Base-by-base conservation (phyloP, 2,888 invertebrate genomes). In the Andrena dorsata region DNA sequence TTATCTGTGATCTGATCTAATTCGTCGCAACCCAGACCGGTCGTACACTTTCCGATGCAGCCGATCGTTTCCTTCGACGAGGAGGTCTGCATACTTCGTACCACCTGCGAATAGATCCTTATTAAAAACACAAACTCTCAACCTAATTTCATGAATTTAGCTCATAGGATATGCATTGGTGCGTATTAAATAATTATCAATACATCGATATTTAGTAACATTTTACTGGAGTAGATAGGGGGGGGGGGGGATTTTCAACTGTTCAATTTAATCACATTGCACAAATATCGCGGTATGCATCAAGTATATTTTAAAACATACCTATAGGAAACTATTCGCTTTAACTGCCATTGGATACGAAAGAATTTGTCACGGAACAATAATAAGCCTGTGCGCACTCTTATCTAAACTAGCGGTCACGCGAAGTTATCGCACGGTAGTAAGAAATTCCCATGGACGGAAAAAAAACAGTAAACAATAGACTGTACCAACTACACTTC, bases 1-100 rank as follows among this genome's bases (percentile, higher is more conserved):
- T 89, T 89, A 58, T 92, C 91, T 58, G 93, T 93, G 13, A 92
- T 88, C 23, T 71, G 75, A 70, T 92, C 90, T 32, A 92, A 78
- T 49, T 92, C 91, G 20, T 88, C 83, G n/a, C 2, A 13, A 13
- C 78, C 89, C 5, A 93, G 78, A 30, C 90, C 91, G 71, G 87
- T 89, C 35, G 90, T 90, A 68, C 92, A 92, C 73, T 91, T 92
- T 77, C 91, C 92, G 63, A 92, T 90, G 53, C 93, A 93, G 3
- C 92, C 91, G 70, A 91, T 68, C 3, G 79, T 65, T 63, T 69
- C 74, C 49, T 68, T 63, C n/a, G 87, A 32, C 41, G 64, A 72
- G 30, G 88, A 79, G 16, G 85, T 66, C 76, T 90, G 82, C 90
- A 90, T 90, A 30, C 53, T 89, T 85, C 49, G 76, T 76, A 53